These are phyloP conservation scores for Nasonia oneida DNA, from an alignment of 2,888 invertebrate genomes.

Conservation along the genomic window DNA sequence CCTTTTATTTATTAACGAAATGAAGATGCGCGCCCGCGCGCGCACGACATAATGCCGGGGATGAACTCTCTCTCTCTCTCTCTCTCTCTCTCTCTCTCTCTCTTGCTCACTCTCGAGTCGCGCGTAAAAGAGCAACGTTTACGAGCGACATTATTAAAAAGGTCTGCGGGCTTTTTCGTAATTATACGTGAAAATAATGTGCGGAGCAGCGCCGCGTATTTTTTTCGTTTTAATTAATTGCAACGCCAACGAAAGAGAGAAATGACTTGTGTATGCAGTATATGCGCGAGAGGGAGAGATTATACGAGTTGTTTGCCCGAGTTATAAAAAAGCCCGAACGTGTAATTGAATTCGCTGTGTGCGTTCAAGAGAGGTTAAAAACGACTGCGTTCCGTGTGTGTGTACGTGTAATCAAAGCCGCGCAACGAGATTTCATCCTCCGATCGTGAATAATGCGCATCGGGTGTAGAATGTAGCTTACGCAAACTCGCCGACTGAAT, in stretches of 20 bases:
- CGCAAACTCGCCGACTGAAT: neutral
- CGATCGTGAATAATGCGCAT: neutral
- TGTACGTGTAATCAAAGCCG: neutral
- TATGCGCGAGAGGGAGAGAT: neutral
- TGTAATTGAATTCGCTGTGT: neutral
- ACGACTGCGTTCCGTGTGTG: neutral
- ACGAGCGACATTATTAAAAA: slow-evolving; percentile 15
- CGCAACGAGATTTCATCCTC: neutral
- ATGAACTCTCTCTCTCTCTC: neutral
- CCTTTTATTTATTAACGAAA: slow-evolving; percentile 56
- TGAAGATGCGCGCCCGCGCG: slow-evolving; percentile 47
- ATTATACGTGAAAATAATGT: slow-evolving; percentile 17
- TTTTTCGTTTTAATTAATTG: neutral
- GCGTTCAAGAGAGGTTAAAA: neutral
- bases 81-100: no score
- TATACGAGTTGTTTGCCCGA: neutral
- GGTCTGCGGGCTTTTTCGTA: slow-evolving; percentile 3
- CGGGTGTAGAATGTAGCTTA: no score
- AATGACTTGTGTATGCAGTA: neutral
- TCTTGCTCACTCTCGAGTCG: neutral
- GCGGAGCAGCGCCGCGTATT: neutral
- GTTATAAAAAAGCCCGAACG: neutral
- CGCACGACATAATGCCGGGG: slow-evolving; percentile 29
- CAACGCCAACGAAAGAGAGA: neutral
- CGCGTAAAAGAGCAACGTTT: neutral